Evolutionary conservation across 2,797 vertebrate species (phyloP).

Genomic region (Aldrovandia affinis): DNA sequence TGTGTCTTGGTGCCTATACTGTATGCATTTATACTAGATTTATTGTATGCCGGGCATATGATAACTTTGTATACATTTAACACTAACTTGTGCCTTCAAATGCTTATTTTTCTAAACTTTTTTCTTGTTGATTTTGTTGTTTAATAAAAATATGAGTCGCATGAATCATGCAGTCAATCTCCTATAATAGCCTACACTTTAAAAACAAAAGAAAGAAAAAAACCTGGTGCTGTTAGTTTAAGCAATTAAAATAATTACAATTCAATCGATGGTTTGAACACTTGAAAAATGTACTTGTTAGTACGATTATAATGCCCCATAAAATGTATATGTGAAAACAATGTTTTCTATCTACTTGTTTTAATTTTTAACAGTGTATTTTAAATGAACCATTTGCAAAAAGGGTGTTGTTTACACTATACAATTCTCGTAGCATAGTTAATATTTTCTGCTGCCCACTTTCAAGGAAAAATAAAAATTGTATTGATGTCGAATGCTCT

Average conservation of each 20-base stretch:
- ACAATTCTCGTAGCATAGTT: constrained; percentile 75
- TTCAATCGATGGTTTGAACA: constrained; percentile 7
- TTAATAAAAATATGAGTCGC: constrained; percentile 28
- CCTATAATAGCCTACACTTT: constrained; percentile 56
- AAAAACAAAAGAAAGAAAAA: constrained; percentile 14
- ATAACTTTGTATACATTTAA: constrained; percentile 67
- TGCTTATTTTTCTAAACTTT: constrained; percentile 24
- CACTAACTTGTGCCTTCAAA: constrained; percentile 76
- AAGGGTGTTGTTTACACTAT: constrained; percentile 56
- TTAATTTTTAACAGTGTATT: constrained; percentile 47
- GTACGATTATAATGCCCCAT: not conserved
- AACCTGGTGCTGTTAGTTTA: constrained; percentile 16
- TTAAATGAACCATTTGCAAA: constrained; percentile 63
- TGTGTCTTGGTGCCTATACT: constrained; percentile 27
- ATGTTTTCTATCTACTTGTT: constrained; percentile 17
- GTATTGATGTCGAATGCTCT: constrained; percentile 1
- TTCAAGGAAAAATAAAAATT: constrained; percentile 72
- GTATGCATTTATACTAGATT: constrained; percentile 62
- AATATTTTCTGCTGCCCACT: constrained; percentile 81
- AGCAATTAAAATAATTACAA: constrained; percentile 12
- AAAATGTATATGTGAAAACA: constrained; percentile 7
- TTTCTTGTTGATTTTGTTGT: constrained; percentile 5
- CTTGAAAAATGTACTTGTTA: not conserved
- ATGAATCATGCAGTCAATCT: constrained; percentile 49
- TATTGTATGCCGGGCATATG: constrained; percentile 72